These are phyloP conservation scores for Caenorhabditis sinica DNA, from an alignment of 2,888 invertebrate species.

Conservation along the genomic window DNA sequence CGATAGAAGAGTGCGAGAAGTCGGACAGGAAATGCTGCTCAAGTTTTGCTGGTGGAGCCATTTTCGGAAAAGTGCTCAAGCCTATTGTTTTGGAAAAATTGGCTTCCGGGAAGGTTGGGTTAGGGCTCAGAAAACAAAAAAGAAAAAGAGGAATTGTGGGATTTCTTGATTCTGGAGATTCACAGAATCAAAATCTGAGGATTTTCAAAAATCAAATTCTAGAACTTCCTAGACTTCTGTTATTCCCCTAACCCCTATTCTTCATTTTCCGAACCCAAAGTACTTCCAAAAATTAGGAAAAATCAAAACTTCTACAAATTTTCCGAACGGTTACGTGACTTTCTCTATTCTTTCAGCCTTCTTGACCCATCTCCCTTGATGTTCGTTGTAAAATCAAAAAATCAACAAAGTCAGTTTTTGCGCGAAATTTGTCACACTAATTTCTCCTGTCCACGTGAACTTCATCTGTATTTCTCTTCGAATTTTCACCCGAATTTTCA, in stretches of 20 bases:
- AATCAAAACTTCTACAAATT: no score
- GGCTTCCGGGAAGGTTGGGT: neutral
- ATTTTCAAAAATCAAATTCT: no score
- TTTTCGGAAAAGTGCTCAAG: slow-evolving; percentile 1
- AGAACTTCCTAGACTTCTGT: neutral
- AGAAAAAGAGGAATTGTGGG: no score
- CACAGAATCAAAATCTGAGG: no score
- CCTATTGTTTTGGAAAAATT: neutral
- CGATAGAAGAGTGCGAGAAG: neutral
- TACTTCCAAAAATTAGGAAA: neutral
- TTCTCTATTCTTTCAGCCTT: neutral
- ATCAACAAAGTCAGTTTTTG: slow-evolving; percentile 8
- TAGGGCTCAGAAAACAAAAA: neutral
- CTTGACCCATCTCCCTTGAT: neutral
- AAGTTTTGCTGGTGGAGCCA: neutral
- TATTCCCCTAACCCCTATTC: neutral
- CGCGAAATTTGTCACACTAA: slow-evolving; percentile 7
- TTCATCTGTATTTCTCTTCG: slow-evolving; percentile 15
- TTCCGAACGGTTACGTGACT: slow-evolving; percentile 18
- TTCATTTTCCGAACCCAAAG: neutral
- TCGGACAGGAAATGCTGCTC: slow-evolving; percentile 20
- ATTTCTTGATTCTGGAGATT: no score
- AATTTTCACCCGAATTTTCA: neutral
- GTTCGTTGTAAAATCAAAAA: slow-evolving; percentile 20
- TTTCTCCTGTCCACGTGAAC: slow-evolving; percentile 38